These are phyloP conservation scores for Lichenostomus cassidix DNA, from an alignment of 2,113 vertebrate species.

Conservation along the genomic window DNA sequence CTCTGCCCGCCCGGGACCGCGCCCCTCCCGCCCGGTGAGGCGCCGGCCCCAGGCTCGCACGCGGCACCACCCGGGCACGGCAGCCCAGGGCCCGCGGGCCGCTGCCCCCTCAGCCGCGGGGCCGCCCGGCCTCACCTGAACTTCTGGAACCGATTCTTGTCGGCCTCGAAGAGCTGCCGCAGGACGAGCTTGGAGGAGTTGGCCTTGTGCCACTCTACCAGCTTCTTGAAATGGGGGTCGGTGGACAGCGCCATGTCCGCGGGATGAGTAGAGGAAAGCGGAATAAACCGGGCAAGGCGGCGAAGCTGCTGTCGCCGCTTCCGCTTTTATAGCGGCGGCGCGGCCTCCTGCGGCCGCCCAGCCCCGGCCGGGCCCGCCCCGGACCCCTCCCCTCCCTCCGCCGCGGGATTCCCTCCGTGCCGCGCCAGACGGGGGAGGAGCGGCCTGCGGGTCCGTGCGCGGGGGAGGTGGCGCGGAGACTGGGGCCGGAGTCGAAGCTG, in stretches of 20 bases:
- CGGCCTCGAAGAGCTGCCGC: constrained; percentile 85
- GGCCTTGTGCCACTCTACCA: constrained; percentile 83
- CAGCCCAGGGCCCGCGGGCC: neutral
- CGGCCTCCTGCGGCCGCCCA: neutral
- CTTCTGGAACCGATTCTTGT: constrained; percentile 85
- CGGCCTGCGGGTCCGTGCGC: neutral
- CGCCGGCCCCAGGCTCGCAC: too few species aligned
- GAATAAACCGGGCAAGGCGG: accelerated
- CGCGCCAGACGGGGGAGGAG: too few species aligned
- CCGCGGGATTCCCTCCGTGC: too few species aligned
- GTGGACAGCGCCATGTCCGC: constrained; percentile 79
- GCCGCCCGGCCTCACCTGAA: constrained; percentile 79
- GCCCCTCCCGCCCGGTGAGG: too few species aligned
- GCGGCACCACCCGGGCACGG: too few species aligned
- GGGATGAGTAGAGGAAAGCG: accelerated
- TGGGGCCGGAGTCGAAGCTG: neutral
- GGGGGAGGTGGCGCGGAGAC: accelerated
- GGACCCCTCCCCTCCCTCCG: too few species aligned
- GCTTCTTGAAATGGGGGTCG: constrained; percentile 84
- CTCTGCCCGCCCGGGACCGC: too few species aligned
- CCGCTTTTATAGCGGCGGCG: neutral
- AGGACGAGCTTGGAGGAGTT: constrained; percentile 81
- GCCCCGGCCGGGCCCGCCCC: too few species aligned
- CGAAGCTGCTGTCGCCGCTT: accelerated
- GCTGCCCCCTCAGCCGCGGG: neutral